Evolutionary conservation across 2,113 vertebrate genomes (phyloP).

Genomic region (Paramisgurnus dabryanus): DNA sequence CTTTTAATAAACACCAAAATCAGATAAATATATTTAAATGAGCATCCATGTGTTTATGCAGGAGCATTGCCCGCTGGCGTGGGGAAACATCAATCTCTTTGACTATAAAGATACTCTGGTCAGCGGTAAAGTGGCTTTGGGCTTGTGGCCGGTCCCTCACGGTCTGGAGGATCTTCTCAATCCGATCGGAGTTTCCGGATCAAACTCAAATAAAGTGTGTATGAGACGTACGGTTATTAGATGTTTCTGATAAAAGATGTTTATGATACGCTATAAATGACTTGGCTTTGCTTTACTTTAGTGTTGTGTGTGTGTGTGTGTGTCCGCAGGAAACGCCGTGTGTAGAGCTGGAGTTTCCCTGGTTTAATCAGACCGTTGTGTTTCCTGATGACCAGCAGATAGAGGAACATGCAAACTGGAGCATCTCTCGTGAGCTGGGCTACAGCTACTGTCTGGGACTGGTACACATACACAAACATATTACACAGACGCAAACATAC

Average conservation of each 20-base stretch:
- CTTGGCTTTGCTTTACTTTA: background rate
- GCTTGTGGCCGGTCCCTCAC: constrained; percentile 70
- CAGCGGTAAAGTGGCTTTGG: constrained; percentile 60
- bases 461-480: constrained; percentile 51
- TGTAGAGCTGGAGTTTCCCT: constrained; percentile 77
- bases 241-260: background rate
- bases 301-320: constrained; percentile 11
- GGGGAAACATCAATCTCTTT: constrained; percentile 66
- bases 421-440: constrained; percentile 75
- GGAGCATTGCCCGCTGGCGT: constrained; percentile 66
- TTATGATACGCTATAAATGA: background rate
- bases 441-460: constrained; percentile 74
- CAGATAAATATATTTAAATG: background rate
- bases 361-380: constrained; percentile 71
- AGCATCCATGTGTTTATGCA: constrained; percentile 48
- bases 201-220: constrained; percentile 60
- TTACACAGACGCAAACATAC: background rate
- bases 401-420: constrained; percentile 76
- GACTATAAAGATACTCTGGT: constrained; percentile 64
- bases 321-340: constrained; percentile 74
- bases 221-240: background rate
- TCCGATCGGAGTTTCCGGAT: constrained; percentile 60
- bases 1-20: too few relatives aligned
- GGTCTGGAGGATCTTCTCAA: constrained; percentile 75
- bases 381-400: constrained; percentile 78